phyloP scores from a whole-genome alignment of 2,113 vertebrate genomes.

The Nettapus auritus region DNA sequence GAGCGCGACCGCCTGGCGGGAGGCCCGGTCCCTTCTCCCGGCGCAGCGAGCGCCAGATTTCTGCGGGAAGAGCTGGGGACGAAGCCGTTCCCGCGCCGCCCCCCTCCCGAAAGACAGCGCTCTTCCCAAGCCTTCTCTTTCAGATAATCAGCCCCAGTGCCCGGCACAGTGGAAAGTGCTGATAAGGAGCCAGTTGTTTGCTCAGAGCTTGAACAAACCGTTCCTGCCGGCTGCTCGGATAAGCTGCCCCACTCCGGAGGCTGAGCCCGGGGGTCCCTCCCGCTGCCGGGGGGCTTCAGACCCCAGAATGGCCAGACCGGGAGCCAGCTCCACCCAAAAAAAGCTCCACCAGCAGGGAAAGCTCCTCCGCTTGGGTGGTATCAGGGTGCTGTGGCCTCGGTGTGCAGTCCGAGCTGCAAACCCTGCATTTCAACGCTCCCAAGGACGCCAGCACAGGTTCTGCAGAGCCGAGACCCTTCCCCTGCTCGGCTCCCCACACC shows the following conservation, averaged over 20 bases:
- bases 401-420: not conserved
- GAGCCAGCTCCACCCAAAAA: not conserved
- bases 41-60: slow-evolving; percentile 16
- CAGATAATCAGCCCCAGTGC: not conserved
- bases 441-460: not conserved
- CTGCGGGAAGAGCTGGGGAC: not conserved
- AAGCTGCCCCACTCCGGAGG: not conserved
- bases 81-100: not conserved
- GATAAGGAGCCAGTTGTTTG: slow-evolving; percentile 68
- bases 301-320: not conserved
- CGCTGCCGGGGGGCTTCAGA: not conserved
- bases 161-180: slow-evolving; percentile 27
- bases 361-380: fast-evolving
- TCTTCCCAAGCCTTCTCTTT: slow-evolving; percentile 39
- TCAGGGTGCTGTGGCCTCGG: not conserved
- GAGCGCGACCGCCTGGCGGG: not conserved
- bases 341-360: not conserved
- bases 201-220: slow-evolving; percentile 48
- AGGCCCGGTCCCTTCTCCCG: not conserved
- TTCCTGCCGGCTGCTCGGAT: not conserved
- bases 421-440: not conserved
- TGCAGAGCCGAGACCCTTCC: not conserved
- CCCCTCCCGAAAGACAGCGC: not conserved
- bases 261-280: not conserved
- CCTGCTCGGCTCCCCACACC: not conserved